Evolutionary conservation across 2,888 invertebrate species (phyloP), one percentile per base, ranked within the genome.

Genomic region (Microctonus hyperodae): DNA sequence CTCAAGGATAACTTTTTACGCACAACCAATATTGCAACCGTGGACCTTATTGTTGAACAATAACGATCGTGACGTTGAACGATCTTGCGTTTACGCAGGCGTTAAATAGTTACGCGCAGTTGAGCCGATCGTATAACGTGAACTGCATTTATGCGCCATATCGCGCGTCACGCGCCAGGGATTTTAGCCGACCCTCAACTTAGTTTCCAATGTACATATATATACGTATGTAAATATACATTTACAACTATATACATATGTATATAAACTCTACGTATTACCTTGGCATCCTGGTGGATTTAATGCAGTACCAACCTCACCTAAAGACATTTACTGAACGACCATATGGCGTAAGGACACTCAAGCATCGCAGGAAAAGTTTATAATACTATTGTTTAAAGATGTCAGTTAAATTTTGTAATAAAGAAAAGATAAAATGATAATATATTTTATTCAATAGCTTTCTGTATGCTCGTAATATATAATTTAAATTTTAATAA

Each of bases 21-120:
- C 25, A 51, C 51, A n/a, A 3, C 51, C 25, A 25, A 51, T 51
- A 51, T 51, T 13, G 13, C 11, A 25, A 9, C 22, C 13, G 11
- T 51, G 51, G 57, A 22, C 33, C 33, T 37, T 37, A 20, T 7
- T 37, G 33, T 20, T 57, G 33, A 59, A 69, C 65, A 55, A 57
- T 56, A 72, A 71, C 68, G 69, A 64, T 63, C 67, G 66, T 48
- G 55, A 23, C 44, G 70, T 60, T 65, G 67, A 70, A 71, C 71
- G 70, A 68, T 72, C 64, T 68, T 68, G 68, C 70, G 65, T 72
- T 74, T 74, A 74, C 73, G 72, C 71, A 69, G 69, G 69, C 73
- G 72, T 73, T 73, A 75, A 72, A 68, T 72, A 72, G 73, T 74
- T 73, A 73, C 72, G 74, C 73, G 67, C 74, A 74, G 73, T 74